Evolutionary conservation across 1,140 invertebrate genomes (phyloP), one percentile per base, ranked within the genome.

Genomic region (Zaprionus tsacasi): DNA sequence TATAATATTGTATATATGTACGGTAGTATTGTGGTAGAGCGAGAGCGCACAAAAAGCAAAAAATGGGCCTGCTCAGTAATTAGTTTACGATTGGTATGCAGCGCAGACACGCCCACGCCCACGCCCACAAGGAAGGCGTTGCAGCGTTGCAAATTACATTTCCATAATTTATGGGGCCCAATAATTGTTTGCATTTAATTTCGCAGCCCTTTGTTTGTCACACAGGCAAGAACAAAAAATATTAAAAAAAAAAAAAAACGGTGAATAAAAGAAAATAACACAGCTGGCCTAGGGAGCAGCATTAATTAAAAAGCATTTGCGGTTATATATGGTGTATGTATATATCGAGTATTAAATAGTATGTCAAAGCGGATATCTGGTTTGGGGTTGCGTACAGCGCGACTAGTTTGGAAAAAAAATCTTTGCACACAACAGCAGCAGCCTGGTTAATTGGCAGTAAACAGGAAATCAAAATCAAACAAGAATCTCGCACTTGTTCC

Each of bases 231-330:
- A 61, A 69, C 69, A 76, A 76, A 76, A 77, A 71, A 56, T 64
- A 66, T 58, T 35, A 17, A 30, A 87, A 64, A 21, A 21, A 21
- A 21, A 21, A 21, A 21, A 21, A 21, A 21, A 21, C 21, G 21
- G 21, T 30, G 21, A 40, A 79, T 66, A 79, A 79, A 64, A 60
- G 30, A 83, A 87, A 83, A 78, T 77, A 88, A 78, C 76, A 74
- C 76, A 74, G 61, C 66, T 70, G 75, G 38, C 54, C 61, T 81
- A 81, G 66, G 27, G 57, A 65, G 27, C 15, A 40, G 73, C 66
- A 80, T 81, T 89, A 75, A 88, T 89, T 80, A 88, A 88, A 77
- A 88, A 81, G 69, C 74, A 78, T 80, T 86, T 88, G 67, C 66
- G 80, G 63, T 75, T 65, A 68, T 65, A 57, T 68, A 17, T 68